phyloP scores from a whole-genome alignment of 2,888 invertebrate species.

The Aleiodes alternator region DNA sequence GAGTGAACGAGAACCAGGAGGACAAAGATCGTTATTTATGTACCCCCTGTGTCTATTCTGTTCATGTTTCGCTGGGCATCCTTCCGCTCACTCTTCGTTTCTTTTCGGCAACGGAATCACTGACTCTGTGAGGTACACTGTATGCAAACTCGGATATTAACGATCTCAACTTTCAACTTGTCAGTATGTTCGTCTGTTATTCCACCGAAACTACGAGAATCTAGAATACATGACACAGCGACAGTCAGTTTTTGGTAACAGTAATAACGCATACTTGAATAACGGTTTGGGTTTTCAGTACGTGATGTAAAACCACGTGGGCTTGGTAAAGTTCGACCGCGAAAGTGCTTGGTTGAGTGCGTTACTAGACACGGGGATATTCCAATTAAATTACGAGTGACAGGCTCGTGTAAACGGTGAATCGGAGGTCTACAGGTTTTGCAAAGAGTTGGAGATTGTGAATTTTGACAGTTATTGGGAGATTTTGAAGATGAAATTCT shows the following conservation, averaged over 20 bases:
- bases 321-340: not conserved
- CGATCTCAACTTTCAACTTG: slow-evolving; percentile 32
- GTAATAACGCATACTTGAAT: not conserved
- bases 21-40: slow-evolving; percentile 69
- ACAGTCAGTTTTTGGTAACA: not conserved
- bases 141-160: slow-evolving; percentile 49
- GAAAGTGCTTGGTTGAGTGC: too few relatives aligned
- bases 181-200: not conserved
- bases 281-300: not conserved
- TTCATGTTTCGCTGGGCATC: slow-evolving; percentile 31
- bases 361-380: too few relatives aligned
- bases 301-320: not conserved
- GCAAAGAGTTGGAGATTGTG: too few relatives aligned
- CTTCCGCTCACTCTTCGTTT: slow-evolving; percentile 25
- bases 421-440: too few relatives aligned
- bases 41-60: slow-evolving; percentile 47
- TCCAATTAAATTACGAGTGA: too few relatives aligned
- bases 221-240: slow-evolving; percentile 29
- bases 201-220: not conserved
- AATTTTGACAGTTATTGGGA: too few relatives aligned
- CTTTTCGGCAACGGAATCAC: slow-evolving; percentile 8
- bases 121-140: not conserved
- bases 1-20: slow-evolving; percentile 59
- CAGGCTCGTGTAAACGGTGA: too few relatives aligned
- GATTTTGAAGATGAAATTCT: too few relatives aligned